Evolutionary conservation across 2,797 vertebrate species (phyloP).

Genomic region (Bryconaethiops microstoma): DNA sequence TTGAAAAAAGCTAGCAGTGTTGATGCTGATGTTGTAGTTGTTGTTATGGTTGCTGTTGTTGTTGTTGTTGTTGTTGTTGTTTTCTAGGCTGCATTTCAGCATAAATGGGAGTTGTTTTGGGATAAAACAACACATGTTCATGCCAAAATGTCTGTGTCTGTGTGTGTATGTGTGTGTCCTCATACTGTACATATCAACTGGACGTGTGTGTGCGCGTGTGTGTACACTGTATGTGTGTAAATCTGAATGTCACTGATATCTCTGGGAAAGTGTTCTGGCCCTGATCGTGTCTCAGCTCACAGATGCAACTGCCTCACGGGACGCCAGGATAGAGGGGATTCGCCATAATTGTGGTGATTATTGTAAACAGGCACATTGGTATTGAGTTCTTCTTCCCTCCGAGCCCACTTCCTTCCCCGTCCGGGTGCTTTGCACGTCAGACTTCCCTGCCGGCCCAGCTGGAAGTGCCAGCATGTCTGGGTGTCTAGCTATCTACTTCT

Average conservation of each 20-base stretch:
- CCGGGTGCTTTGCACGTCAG: slow-evolving; percentile 54
- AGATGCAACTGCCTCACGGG: slow-evolving; percentile 70
- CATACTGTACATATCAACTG: not conserved
- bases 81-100: too few relatives aligned
- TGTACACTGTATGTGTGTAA: slow-evolving; percentile 26
- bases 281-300: slow-evolving; percentile 67
- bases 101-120: too few relatives aligned
- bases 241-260: slow-evolving; percentile 70
- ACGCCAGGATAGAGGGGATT: slow-evolving; percentile 46
- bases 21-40: not conserved
- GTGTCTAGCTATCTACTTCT: slow-evolving; percentile 53
- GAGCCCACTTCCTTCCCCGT: slow-evolving; percentile 52
- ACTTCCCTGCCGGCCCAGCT: slow-evolving; percentile 6
- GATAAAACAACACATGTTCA: too few relatives aligned
- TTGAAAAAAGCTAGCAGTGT: not conserved
- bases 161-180: slow-evolving; percentile 2
- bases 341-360: slow-evolving; percentile 61
- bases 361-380: slow-evolving; percentile 68
- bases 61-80: too few relatives aligned
- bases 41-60: not conserved
- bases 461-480: slow-evolving; percentile 60
- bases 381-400: slow-evolving; percentile 59
- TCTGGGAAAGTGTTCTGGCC: slow-evolving; percentile 72
- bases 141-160: too few relatives aligned
- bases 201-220: not conserved